Evolutionary conservation across 2,888 invertebrate genomes (phyloP).

Genomic region (Argynnis bischoffii): DNA sequence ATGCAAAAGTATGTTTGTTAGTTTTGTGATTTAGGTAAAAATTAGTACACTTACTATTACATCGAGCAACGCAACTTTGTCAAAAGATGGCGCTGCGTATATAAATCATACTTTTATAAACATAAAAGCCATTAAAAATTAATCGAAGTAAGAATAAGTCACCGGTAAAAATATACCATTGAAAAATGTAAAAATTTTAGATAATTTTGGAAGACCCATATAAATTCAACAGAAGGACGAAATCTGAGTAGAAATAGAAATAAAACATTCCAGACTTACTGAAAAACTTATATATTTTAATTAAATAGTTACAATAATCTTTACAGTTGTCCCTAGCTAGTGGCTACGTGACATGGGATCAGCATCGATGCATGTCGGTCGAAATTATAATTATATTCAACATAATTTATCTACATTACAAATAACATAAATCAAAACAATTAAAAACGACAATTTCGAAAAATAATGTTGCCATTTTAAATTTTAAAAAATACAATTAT

Average conservation of each 20-base stretch:
- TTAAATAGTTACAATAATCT: constrained; percentile 82
- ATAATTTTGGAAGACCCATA: no score
- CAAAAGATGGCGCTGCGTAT: no score
- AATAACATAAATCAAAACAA: constrained; percentile 55
- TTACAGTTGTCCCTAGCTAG: constrained; percentile 75
- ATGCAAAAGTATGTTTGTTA: no score
- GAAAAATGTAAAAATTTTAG: no score
- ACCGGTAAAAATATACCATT: no score
- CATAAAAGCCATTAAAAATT: no score
- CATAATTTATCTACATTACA: constrained; percentile 77
- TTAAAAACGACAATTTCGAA: constrained; percentile 50
- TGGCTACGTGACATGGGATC: constrained; percentile 69
- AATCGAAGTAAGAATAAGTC: no score
- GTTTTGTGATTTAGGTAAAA: no score
- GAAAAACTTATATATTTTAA: constrained; percentile 81
- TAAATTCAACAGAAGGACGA: neutral
- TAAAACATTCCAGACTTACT: constrained; percentile 43
- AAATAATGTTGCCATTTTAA: constrained; percentile 54
- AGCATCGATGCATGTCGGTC: constrained; percentile 79
- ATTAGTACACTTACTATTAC: no score
- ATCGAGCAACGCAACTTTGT: no score
- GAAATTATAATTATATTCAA: constrained; percentile 70
- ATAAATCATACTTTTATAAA: no score
- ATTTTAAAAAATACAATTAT: constrained; percentile 38
- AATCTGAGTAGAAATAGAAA: neutral